These are phyloP conservation scores for Eueides isabella DNA, from an alignment of 1,140 invertebrate genomes.

Conservation along the genomic window DNA sequence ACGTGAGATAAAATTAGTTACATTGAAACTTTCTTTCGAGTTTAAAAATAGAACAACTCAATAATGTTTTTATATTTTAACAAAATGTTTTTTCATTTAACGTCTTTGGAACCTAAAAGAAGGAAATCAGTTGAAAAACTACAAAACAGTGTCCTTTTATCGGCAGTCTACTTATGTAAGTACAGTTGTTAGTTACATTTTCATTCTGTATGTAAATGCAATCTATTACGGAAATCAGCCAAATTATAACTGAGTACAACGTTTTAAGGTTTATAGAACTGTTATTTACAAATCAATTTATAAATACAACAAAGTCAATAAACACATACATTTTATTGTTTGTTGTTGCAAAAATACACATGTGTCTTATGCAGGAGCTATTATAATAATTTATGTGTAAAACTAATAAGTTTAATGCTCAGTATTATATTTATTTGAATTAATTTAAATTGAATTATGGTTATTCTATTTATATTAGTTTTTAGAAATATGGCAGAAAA, in stretches of 20 bases:
- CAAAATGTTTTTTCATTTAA: background rate
- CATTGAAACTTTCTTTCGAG: too few species aligned
- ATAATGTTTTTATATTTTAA: too few species aligned
- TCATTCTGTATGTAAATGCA: background rate
- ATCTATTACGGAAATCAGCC: background rate
- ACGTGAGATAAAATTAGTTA: too few species aligned
- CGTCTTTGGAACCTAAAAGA: background rate
- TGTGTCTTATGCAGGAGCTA: background rate
- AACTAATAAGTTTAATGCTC: background rate
- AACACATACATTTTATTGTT: too few species aligned
- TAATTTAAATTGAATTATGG: background rate
- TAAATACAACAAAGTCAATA: too few species aligned
- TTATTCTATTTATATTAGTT: too few species aligned
- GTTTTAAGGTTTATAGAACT: background rate
- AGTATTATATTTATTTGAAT: background rate
- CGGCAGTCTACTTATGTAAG: background rate
- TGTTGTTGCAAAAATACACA: too few species aligned
- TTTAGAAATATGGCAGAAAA: too few species aligned
- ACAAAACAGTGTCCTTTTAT: background rate
- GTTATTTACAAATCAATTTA: background rate
- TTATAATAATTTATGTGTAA: background rate
- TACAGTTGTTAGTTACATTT: background rate
- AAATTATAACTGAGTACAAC: background rate
- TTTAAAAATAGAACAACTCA: too few species aligned
- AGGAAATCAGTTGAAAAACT: background rate